A percentile compares a stretch with the other conserved stretches of the same genome.
phyloP scores from a whole-genome alignment of 2,888 invertebrate genomes.

The Mactromeris polynyma region DNA sequence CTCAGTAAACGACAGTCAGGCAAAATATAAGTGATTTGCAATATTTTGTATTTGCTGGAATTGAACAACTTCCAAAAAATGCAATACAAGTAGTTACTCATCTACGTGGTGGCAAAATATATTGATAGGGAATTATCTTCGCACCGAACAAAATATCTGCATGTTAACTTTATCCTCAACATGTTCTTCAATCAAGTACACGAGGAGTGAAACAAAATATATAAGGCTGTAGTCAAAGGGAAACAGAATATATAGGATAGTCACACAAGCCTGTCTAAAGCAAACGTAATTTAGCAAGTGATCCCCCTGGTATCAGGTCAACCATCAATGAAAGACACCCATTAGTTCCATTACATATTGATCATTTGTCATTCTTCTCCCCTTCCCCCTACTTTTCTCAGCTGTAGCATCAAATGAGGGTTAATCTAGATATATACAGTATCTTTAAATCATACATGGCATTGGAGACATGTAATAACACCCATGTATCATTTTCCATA shows the following conservation, averaged over 20 bases:
- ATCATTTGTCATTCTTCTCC: not conserved
- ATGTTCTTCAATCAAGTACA: not conserved
- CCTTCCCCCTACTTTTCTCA: not conserved
- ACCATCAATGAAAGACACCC: not conserved
- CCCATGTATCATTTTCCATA: too few species aligned
- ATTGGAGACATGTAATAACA: too few species aligned
- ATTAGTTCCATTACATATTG: not conserved
- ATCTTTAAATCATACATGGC: too few species aligned
- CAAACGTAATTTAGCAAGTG: not conserved
- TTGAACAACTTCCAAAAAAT: too few species aligned
- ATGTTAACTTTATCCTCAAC: too few species aligned
- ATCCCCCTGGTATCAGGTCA: not conserved
- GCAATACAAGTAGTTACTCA: too few species aligned
- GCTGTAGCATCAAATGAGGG: not conserved
- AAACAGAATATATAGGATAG: not conserved
- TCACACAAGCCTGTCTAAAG: not conserved
- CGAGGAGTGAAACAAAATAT: not conserved
- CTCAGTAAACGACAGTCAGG: too few species aligned
- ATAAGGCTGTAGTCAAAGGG: not conserved
- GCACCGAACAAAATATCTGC: too few species aligned
- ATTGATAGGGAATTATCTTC: too few species aligned
- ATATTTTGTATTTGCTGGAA: too few species aligned
- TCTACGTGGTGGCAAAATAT: too few species aligned
- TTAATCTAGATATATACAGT: not conserved
- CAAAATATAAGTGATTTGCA: too few species aligned